Evolutionary conservation across 2,888 invertebrate genomes (phyloP).

Genomic region (Drosophila anomelani): DNA sequence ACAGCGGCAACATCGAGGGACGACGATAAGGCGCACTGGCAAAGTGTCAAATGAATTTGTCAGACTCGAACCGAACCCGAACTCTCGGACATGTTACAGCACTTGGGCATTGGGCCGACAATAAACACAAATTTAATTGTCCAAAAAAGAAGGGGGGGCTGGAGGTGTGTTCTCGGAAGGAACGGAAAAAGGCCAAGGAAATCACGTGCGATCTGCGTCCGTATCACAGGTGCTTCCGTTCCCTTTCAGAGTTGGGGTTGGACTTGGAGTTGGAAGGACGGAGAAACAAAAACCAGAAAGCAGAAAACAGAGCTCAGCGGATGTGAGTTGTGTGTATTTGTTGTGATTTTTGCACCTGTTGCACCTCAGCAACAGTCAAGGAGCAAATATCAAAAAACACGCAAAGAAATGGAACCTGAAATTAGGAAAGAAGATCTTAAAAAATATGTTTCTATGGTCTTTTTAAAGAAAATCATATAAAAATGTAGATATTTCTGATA

Average conservation of each 20-base stretch:
- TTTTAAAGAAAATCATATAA: neutral
- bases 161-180: slow-evolving; percentile 28
- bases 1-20: slow-evolving; percentile 46
- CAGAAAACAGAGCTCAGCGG: slow-evolving; percentile 49
- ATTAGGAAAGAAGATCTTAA: neutral
- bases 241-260: slow-evolving; percentile 2
- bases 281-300: slow-evolving; percentile 24
- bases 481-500: neutral
- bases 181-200: slow-evolving; percentile 43
- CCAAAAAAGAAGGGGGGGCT: slow-evolving; percentile 1
- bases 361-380: slow-evolving; percentile 52
- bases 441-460: neutral
- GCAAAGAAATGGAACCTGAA: neutral
- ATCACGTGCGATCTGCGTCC: slow-evolving; percentile 60
- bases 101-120: slow-evolving; percentile 37
- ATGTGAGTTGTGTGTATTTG: slow-evolving; percentile 79
- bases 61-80: slow-evolving; percentile 61
- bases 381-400: slow-evolving; percentile 45
- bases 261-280: neutral
- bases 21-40: slow-evolving; percentile 69
- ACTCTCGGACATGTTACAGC: slow-evolving; percentile 52
- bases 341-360: slow-evolving; percentile 78
- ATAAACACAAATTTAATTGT: slow-evolving; percentile 59
- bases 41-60: slow-evolving; percentile 81
- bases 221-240: slow-evolving; percentile 34